Evolutionary conservation across 1,140 invertebrate species (phyloP).

Genomic region (Arctopsyche grandis): DNA sequence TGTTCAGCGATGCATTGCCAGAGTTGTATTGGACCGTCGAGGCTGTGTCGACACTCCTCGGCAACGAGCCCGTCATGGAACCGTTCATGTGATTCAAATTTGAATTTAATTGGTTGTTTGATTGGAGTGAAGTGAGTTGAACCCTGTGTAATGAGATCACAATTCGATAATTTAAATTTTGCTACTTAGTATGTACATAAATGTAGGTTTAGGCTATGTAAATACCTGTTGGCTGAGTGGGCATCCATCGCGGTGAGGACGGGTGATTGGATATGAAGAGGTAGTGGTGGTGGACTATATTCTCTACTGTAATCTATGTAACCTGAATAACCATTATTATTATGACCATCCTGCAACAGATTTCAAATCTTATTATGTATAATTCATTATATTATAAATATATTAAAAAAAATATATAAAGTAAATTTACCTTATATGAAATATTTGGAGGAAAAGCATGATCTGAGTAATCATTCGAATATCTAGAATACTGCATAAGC

Average conservation of each 20-base stretch:
- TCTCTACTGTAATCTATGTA: constrained; percentile 87
- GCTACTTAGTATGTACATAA: background rate
- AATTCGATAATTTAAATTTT: no score
- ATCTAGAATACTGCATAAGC: constrained; percentile 74
- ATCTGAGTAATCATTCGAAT: constrained; percentile 89
- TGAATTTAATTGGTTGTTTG: constrained; percentile 39
- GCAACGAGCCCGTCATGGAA: constrained; percentile 62
- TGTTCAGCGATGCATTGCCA: constrained; percentile 67
- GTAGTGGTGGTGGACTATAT: constrained; percentile 77
- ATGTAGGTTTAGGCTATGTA: background rate
- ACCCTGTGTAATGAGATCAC: constrained; percentile 27
- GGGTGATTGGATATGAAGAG: constrained; percentile 63
- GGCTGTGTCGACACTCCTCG: constrained; percentile 61
- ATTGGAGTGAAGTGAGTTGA: constrained; percentile 41
- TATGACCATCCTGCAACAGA: constrained; percentile 75
- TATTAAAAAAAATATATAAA: constrained; percentile 4
- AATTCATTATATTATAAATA: background rate
- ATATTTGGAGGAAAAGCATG: constrained; percentile 75
- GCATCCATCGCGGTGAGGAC: constrained; percentile 61
- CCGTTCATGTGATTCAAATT: constrained; percentile 56
- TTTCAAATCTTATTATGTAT: constrained; percentile 36
- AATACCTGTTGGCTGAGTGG: constrained; percentile 44
- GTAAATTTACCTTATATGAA: constrained; percentile 47
- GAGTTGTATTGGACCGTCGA: constrained; percentile 66
- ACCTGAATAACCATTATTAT: constrained; percentile 89